Conservation (phyloP, 2,888 invertebrate genomes). For the Dryomyza anilis region DNA sequence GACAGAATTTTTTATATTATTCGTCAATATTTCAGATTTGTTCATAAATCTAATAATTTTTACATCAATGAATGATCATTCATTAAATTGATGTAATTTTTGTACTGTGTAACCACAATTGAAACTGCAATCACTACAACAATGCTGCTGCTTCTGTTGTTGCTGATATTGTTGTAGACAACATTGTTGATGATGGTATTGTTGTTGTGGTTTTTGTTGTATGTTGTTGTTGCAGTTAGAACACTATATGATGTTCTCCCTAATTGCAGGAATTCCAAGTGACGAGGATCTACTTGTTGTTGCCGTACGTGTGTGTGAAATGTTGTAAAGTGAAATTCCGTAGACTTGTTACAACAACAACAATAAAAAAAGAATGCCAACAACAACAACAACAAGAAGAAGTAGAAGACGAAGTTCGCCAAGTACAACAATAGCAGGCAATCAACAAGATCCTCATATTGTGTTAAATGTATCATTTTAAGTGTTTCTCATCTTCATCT, state of each 20-base stretch:
- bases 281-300: constrained; percentile 9
- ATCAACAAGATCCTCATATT: not conserved
- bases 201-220: not conserved
- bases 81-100: no score
- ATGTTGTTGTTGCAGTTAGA: constrained; percentile 45
- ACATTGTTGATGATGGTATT: not conserved
- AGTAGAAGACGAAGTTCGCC: not conserved
- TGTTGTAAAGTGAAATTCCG: constrained; percentile 5
- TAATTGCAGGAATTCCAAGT: constrained; percentile 53
- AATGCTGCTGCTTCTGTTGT: not conserved
- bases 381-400: not conserved
- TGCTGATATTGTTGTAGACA: not conserved
- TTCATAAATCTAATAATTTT: no score
- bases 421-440: not conserved
- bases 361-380: not conserved
- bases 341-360: not conserved
- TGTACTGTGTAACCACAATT: no score
- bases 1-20: no score
- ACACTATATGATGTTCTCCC: constrained; percentile 54
- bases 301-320: not conserved
- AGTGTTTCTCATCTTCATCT: not conserved
- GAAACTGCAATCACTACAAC: no score
- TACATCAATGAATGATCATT: no score
- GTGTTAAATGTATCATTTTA: constrained; percentile 10
- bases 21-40: no score